Conservation (phyloP, 2,113 vertebrate genomes). For the Muntiacus muntjak region DNA sequence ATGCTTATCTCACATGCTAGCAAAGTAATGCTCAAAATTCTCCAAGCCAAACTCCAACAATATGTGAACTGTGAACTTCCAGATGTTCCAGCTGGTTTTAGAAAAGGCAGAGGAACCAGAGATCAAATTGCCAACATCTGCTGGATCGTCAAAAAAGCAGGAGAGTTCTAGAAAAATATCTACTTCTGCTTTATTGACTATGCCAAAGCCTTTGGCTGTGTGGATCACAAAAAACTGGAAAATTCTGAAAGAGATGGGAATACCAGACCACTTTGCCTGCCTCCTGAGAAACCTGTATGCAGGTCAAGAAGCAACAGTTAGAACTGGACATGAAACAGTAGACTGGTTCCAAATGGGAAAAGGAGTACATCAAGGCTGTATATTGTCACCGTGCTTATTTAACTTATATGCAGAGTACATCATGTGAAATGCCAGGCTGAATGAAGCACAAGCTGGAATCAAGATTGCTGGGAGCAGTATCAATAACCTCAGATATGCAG, state of each 20-base stretch:
- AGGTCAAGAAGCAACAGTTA: neutral
- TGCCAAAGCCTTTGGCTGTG: neutral
- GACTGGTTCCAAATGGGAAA: neutral
- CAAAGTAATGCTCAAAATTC: neutral
- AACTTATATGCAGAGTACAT: neutral
- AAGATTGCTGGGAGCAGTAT: neutral
- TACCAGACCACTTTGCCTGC: neutral
- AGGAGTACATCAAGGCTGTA: neutral
- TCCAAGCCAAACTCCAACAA: neutral
- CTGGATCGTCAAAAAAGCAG: neutral
- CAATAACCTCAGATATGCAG: neutral
- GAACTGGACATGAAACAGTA: neutral
- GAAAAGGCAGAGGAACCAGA: neutral
- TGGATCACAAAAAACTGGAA: neutral
- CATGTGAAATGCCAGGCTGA: accelerated
- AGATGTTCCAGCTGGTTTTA: neutral
- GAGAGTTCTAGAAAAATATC: neutral
- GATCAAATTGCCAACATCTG: neutral
- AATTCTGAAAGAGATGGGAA: neutral
- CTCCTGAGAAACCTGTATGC: neutral
- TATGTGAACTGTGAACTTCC: neutral
- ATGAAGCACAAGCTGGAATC: neutral
- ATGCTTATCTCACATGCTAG: neutral
- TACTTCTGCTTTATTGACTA: neutral
- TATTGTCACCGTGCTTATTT: neutral